Evolutionary conservation across 2,888 invertebrate genomes (phyloP).

Genomic region (Sminthurides aquaticus): DNA sequence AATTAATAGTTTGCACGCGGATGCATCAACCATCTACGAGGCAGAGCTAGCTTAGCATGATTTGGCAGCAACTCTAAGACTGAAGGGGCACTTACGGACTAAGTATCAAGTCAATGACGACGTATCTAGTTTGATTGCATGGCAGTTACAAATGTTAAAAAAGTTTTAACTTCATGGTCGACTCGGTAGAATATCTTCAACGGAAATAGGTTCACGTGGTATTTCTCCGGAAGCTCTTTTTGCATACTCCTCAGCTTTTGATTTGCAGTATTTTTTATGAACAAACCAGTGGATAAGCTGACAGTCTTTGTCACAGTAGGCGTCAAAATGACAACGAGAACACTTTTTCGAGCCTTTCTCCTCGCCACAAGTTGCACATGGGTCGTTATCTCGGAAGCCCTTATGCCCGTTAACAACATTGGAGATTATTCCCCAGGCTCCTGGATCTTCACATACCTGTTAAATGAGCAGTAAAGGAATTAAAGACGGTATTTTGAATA

Average conservation of each 20-base stretch:
- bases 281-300: conserved; percentile 89
- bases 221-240: not conserved
- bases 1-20: too few species aligned
- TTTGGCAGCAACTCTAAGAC: too few species aligned
- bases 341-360: conserved; percentile 87
- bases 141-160: too few species aligned
- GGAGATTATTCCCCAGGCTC: conserved; percentile 53
- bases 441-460: conserved; percentile 45
- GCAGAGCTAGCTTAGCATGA: too few species aligned
- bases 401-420: conserved; percentile 82
- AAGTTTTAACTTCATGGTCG: too few species aligned
- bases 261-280: conserved; percentile 76
- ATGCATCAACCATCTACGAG: too few species aligned
- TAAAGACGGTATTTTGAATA: conserved; percentile 12
- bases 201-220: not conserved
- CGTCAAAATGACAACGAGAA: conserved; percentile 84
- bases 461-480: too few species aligned
- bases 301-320: conserved; percentile 90
- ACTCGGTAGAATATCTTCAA: conserved; percentile 2
- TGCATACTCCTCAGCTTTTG: conserved; percentile 49
- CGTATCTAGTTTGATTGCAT: too few species aligned
- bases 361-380: conserved; percentile 79
- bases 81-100: too few species aligned
- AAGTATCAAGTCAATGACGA: too few species aligned
- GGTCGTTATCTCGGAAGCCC: conserved; percentile 61